Evolutionary conservation across 2,113 vertebrate species (phyloP).

Genomic region (Odontophorus gujanensis): DNA sequence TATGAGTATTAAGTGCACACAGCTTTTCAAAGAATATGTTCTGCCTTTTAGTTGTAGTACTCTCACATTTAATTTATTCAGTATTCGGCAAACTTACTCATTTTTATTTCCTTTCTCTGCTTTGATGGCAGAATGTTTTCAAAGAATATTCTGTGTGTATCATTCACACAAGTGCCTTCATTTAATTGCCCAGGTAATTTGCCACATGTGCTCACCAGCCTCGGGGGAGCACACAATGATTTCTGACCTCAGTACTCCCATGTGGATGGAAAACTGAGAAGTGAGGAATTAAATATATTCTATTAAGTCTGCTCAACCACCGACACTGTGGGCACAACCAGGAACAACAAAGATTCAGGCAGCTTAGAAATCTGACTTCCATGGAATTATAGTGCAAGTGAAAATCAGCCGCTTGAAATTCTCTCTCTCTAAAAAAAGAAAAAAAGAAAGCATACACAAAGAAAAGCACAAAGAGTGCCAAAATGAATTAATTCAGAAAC

Average conservation of each 20-base stretch:
- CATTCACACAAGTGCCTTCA: background rate
- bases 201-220: background rate
- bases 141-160: background rate
- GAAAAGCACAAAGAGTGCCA: background rate
- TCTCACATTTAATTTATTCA: background rate
- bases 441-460: background rate
- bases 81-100: background rate
- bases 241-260: background rate
- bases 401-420: slow-evolving; percentile 20
- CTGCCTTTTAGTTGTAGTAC: background rate
- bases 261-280: background rate
- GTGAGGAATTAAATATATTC: background rate
- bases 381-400: background rate
- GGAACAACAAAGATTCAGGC: background rate
- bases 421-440: background rate
- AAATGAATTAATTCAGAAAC: background rate
- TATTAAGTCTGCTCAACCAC: background rate
- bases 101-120: slow-evolving; percentile 46
- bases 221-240: background rate
- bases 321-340: background rate
- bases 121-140: background rate
- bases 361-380: slow-evolving; percentile 29
- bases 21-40: background rate
- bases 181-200: slow-evolving; percentile 30
- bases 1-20: background rate